Percentiles rank a stretch among this genome's conserved stretches.
Conservation (phyloP, 2,797 vertebrate genomes). For the Psittacula echo region DNA sequence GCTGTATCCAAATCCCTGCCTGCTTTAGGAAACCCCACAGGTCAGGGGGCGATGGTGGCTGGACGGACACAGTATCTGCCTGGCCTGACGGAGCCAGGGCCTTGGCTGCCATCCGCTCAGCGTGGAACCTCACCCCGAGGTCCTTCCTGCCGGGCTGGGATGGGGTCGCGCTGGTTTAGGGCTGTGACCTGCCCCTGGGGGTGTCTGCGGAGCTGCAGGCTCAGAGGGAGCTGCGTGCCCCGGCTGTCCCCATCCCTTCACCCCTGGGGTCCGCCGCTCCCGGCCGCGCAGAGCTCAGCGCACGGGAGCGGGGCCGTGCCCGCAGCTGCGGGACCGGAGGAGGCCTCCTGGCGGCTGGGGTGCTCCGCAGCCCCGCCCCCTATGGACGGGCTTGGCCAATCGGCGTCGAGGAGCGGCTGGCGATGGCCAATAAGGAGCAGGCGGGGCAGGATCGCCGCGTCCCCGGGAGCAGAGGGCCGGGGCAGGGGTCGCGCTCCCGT, state of each 20-base stretch:
- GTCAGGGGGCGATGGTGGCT: neutral
- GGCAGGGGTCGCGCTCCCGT: no score
- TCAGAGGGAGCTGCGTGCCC: neutral
- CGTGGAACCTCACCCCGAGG: no score
- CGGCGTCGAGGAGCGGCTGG: no score
- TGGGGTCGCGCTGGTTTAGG: fast-evolving
- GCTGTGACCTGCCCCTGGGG: neutral
- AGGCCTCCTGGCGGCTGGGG: no score
- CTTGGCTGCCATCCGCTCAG: neutral
- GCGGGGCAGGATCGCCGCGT: no score
- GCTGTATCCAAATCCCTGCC: neutral
- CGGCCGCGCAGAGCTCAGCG: neutral
- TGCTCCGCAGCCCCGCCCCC: no score
- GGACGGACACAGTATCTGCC: neutral
- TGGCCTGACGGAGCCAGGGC: neutral
- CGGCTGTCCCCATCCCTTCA: neutral
- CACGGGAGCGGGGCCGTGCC: neutral
- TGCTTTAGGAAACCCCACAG: neutral
- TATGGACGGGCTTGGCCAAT: no score
- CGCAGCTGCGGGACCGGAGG: no score
- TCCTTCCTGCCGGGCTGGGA: no score
- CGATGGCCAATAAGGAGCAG: no score
- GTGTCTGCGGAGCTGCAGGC: fast-evolving
- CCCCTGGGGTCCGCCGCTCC: neutral
- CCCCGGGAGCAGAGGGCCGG: no score